phyloP scores from a whole-genome alignment of 2,797 vertebrate genomes.

The Mormyrus proboscirostris region DNA sequence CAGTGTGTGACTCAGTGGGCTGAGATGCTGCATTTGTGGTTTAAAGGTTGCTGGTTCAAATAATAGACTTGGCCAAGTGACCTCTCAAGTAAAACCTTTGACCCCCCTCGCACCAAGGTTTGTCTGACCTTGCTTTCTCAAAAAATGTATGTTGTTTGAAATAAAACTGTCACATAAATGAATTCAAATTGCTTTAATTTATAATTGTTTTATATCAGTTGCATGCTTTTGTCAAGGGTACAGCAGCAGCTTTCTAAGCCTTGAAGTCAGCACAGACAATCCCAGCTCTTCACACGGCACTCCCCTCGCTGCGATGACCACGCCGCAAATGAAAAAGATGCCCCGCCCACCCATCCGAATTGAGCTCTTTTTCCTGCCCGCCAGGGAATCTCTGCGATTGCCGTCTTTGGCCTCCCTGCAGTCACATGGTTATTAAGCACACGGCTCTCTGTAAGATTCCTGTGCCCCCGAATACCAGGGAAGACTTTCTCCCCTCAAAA shows the following conservation, averaged over 20 bases:
- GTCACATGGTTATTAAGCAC: neutral
- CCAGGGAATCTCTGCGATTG: neutral
- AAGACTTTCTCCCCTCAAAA: constrained; percentile 3
- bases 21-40: neutral
- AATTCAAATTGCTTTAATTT: neutral
- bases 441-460: neutral
- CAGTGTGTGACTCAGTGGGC: neutral
- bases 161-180: neutral
- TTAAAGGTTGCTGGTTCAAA: neutral
- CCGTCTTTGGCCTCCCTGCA: neutral
- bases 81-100: neutral
- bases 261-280: neutral
- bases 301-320: neutral
- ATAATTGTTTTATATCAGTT: neutral
- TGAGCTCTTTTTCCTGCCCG: neutral
- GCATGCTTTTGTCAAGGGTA: neutral
- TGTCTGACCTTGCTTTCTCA: neutral
- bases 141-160: neutral
- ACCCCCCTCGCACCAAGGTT: neutral
- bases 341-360: neutral
- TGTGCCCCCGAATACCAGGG: neutral
- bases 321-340: neutral
- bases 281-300: neutral
- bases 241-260: neutral
- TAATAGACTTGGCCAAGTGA: neutral